Evolutionary conservation across 2,888 invertebrate genomes (phyloP), one percentile per base, ranked within the genome.

Genomic region (Portevinia maculata): DNA sequence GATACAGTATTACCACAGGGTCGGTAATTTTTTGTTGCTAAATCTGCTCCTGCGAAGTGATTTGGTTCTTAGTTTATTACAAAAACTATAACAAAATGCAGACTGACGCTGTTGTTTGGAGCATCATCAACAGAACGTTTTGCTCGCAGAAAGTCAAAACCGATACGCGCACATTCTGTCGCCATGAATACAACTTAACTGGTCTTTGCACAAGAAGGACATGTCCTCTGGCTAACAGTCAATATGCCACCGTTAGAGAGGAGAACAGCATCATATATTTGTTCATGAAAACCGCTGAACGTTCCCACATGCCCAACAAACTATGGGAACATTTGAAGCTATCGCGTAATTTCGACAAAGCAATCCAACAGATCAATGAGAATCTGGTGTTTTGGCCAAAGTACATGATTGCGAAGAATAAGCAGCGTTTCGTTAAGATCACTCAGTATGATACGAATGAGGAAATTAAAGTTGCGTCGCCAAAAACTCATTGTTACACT

Each of bases 191-290:
- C 91, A 99, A 99, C 91, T 92, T 99, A 87, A 99, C 99, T 1
- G 99, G 99, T 84, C 92, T 99, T 50, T 99, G 99, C 89, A 97
- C 95, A 87, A 92, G 98, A 69, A 93, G 96, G 5, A 95, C 98
- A 0, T 99, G 99, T 90, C 99, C 99, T 0, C 92, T 99, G 81
- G 99, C 99, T n/a, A 99, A 99, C 91, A 99, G 98, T 91, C 98
- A 98, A 91, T 99, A 99, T 93, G 99, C 99, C 0, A 99, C 99
- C 3, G 93, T 99, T 5, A 93, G 98, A 85, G 99, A 99, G 92
- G 99, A 99, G 90, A 97, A 98, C 89, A 99, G 99, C 86, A 94
- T 97, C 83, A 95, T 97, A 88, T 98, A 96, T 91, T 91, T 98
- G 65, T 98, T 93, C 87, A 95, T 98, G 94, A 96, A 96, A 91